phyloP scores from a whole-genome alignment of 2,113 vertebrate species.

The Notarius lentiginosus region DNA sequence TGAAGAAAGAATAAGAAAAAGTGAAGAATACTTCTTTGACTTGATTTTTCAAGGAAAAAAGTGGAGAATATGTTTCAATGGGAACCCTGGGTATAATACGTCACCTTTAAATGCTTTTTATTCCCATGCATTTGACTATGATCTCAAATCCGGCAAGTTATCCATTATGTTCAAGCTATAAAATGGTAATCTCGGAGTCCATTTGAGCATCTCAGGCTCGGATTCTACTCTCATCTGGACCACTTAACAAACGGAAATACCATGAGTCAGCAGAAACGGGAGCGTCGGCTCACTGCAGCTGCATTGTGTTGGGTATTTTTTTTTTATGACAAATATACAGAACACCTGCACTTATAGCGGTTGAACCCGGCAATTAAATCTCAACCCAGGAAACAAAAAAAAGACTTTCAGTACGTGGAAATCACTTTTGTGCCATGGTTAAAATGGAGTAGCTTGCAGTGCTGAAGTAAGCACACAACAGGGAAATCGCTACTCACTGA shows the following conservation, averaged over 20 bases:
- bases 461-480: slow-evolving; percentile 32
- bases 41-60: too few species aligned
- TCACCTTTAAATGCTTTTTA: too few species aligned
- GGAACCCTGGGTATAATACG: too few species aligned
- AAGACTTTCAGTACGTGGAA: background rate
- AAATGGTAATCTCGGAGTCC: background rate
- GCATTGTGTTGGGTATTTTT: background rate
- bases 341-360: slow-evolving; percentile 33
- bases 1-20: too few species aligned
- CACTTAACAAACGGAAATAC: slow-evolving; percentile 18
- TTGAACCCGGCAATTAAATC: slow-evolving; percentile 35
- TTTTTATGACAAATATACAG: slow-evolving; percentile 20
- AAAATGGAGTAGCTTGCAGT: slow-evolving; percentile 10
- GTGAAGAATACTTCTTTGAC: too few species aligned
- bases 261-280: slow-evolving; percentile 34
- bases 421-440: background rate
- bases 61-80: too few species aligned
- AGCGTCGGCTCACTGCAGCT: slow-evolving; percentile 4
- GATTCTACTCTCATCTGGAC: background rate
- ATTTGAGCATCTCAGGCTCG: background rate
- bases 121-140: background rate
- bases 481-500: slow-evolving; percentile 25
- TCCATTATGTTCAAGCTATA: background rate
- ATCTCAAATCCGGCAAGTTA: background rate
- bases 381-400: slow-evolving; percentile 17